A percentile compares a stretch with the other conserved stretches of the same genome.
These are phyloP conservation scores for Agrilus planipennis DNA, from an alignment of 1,140 invertebrate genomes.

Conservation along the genomic window DNA sequence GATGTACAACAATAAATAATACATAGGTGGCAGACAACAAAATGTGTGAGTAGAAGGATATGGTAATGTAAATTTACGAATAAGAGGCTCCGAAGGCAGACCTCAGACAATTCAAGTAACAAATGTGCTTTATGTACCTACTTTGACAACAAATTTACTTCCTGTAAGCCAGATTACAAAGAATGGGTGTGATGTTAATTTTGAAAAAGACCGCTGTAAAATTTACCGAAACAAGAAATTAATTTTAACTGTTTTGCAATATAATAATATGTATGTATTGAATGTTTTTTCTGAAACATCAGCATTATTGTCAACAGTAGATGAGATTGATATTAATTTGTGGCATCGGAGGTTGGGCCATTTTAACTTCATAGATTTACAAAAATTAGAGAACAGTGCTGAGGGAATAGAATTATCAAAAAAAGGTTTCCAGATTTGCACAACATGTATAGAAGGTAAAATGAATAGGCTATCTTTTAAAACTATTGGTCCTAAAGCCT, in stretches of 20 bases:
- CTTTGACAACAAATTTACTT: slow-evolving; percentile 1
- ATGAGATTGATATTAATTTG: not conserved
- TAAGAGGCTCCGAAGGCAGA: too few relatives aligned
- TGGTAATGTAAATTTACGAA: not conserved
- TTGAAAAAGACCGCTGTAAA: slow-evolving; percentile 2
- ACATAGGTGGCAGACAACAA: not conserved
- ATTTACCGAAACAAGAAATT: not conserved
- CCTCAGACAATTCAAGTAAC: not conserved
- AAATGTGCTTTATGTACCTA: slow-evolving; percentile 4
- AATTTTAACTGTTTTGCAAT: not conserved
- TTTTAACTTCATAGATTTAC: slow-evolving; percentile 20
- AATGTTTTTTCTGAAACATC: not conserved
- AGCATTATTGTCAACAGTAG: not conserved
- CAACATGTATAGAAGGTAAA: slow-evolving; percentile 12
- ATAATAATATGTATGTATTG: not conserved
- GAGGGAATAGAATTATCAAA: not conserved
- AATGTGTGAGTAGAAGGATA: not conserved
- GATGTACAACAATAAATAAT: not conserved
- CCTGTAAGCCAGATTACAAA: slow-evolving; percentile 5
- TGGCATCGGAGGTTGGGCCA: slow-evolving; percentile 20
- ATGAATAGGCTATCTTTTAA: slow-evolving; percentile 2
- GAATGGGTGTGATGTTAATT: not conserved
- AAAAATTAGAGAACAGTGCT: slow-evolving; percentile 2
- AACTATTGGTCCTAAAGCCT: not conserved
- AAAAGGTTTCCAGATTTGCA: too few relatives aligned